Evolutionary conservation across 64 coral and sea anemone genomes (phyloP).

Genomic region (Montipora sp.): DNA sequence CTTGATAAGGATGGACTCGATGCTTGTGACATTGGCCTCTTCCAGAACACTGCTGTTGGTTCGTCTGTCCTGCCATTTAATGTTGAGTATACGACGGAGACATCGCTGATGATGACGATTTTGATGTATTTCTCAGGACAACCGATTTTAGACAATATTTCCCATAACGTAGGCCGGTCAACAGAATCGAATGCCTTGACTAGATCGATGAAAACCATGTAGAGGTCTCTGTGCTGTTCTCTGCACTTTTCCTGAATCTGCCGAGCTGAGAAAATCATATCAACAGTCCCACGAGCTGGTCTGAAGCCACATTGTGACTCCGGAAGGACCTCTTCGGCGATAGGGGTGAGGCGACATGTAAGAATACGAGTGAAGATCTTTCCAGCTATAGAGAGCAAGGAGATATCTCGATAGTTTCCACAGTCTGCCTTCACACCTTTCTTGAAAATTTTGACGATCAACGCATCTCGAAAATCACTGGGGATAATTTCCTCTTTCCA

Average conservation of each 20-base stretch:
- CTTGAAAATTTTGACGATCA: not conserved
- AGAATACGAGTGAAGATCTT: conserved; percentile 44
- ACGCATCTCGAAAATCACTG: conserved; percentile 20
- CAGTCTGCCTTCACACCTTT: conserved; percentile 9
- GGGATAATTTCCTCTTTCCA: not conserved
- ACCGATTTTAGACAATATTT: conserved; percentile 17
- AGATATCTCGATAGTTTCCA: conserved; percentile 31
- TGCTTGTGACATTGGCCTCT: too few species aligned
- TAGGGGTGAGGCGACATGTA: not conserved
- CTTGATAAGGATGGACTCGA: too few species aligned
- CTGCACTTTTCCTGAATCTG: conserved; percentile 44
- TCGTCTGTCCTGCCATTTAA: too few species aligned
- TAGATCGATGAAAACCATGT: conserved; percentile 31
- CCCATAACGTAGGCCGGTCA: conserved; percentile 20
- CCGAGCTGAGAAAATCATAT: conserved; percentile 28
- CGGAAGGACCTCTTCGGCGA: not conserved
- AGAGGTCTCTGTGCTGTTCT: conserved; percentile 7
- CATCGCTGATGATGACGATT: too few species aligned
- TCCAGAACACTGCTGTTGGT: too few species aligned
- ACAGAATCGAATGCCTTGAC: conserved; percentile 39
- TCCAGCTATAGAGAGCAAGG: conserved; percentile 34
- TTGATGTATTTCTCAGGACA: too few species aligned
- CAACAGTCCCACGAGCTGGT: not conserved
- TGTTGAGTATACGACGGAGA: too few species aligned
- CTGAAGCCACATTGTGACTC: conserved; percentile 23